Base-by-base conservation (phyloP, 2,113 vertebrate genomes). In the Nannospalax galili region DNA sequence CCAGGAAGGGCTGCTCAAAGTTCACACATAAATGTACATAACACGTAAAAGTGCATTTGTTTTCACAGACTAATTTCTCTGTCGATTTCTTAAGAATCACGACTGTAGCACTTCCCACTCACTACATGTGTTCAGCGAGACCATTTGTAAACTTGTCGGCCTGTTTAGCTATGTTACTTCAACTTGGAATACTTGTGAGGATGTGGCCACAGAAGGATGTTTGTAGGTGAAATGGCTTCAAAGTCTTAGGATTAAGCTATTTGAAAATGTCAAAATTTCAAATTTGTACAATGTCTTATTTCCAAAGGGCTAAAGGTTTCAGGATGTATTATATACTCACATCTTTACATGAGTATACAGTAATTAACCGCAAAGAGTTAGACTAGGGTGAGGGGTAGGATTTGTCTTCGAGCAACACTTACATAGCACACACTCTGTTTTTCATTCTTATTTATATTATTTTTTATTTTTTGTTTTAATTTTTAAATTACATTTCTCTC, bases 231-330 rank as follows among this genome's bases (percentile, higher is more conserved):
- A 88, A 62, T 5, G 30, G 17, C 28, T 93, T 88, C 75, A 73
- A 77, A 60, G 15, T 6, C 52, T 26, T 64, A 64, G 56, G 56
- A 69, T 20, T 60, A 85, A 64, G 22, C 35, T 84, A 65, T 64
- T 64, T 92, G 58, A 92, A 88, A 90, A 92, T 95, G 24, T 37
- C 28, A 64, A 89, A 91, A 69, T 75, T 22, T 84, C n/a, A 77
- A 73, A 79, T 58, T 56, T 52, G 74, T n/a, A 1, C 28, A 70
- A 15, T 90, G 30, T 20, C 42, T 84, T 64, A 84, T 92, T 69
- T 75, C 56, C 42, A 85, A 93, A 93, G 69, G 3, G 78, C 5
- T 60, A 26, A 40, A 93, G 16, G 12, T 28, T 87, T 65, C 14
- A 52, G 81, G 62, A 45, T 52, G 3, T 40, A 1, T 72, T 64